Percentiles rank a stretch among this genome's conserved stretches.
These are phyloP conservation scores for Falco rusticolus DNA, from an alignment of 2,797 vertebrate genomes.

Conservation along the genomic window DNA sequence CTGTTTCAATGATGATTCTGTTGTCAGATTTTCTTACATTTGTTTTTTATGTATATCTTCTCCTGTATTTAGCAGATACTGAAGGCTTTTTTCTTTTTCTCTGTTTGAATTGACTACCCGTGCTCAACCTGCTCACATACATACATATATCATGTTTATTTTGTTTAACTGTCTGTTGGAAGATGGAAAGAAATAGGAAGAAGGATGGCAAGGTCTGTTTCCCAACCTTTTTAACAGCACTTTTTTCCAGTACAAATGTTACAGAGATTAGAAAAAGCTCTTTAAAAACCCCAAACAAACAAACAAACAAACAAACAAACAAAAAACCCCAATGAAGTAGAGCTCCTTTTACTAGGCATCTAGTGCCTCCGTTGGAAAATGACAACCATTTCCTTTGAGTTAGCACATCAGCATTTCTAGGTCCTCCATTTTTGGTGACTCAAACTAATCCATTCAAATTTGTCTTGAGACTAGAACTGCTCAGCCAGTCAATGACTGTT, in stretches of 20 bases:
- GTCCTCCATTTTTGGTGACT: background rate
- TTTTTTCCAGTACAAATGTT: background rate
- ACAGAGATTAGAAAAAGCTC: background rate
- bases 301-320: background rate
- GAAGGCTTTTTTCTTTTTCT: background rate
- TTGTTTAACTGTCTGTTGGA: background rate
- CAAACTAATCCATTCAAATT: background rate
- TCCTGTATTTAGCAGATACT: background rate
- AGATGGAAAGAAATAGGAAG: background rate
- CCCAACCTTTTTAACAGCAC: background rate
- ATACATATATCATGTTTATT: background rate
- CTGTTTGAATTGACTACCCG: background rate
- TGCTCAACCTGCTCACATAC: background rate
- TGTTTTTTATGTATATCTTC: background rate
- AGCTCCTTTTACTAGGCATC: background rate
- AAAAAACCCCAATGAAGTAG: background rate
- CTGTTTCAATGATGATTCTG: background rate
- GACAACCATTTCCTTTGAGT: background rate
- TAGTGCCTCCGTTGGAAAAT: background rate
- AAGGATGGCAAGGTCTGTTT: background rate
- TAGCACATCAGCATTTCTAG: background rate
- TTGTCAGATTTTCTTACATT: background rate
- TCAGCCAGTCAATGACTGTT: background rate
- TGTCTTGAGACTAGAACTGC: background rate
- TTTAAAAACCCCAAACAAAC: background rate